Evolutionary conservation across 2,797 vertebrate species (phyloP).

Genomic region (Platyrinchus mystaceus): DNA sequence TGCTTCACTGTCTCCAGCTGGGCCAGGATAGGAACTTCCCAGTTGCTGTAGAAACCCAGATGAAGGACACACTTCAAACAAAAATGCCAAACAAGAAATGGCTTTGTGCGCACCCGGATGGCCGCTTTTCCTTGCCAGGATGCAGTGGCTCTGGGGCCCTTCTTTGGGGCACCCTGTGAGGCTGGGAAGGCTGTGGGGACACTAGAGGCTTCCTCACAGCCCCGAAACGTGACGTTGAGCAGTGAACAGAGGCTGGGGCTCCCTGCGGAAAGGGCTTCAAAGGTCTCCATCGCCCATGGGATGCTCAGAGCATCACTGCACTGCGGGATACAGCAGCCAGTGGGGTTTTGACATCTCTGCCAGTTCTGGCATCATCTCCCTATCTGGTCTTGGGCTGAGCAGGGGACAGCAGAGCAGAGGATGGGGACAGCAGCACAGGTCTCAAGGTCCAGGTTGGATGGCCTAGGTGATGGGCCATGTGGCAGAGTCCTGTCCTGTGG

Average conservation of each 20-base stretch:
- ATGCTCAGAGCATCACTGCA: neutral
- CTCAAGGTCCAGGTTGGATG: neutral
- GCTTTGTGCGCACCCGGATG: neutral
- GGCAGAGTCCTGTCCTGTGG: accelerated
- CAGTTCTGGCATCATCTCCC: neutral
- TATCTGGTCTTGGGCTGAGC: neutral
- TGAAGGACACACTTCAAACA: slow-evolving; percentile 40
- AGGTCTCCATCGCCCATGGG: neutral
- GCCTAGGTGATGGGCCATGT: accelerated
- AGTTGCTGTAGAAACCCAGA: slow-evolving; percentile 53
- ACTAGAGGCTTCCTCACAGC: neutral
- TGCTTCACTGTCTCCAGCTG: neutral
- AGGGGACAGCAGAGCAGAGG: neutral
- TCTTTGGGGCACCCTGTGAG: neutral
- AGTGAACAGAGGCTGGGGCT: accelerated
- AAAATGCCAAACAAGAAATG: slow-evolving; percentile 15
- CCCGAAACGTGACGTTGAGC: accelerated
- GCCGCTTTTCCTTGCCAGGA: neutral
- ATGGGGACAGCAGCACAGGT: neutral
- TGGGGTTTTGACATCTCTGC: neutral
- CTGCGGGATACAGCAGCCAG: neutral
- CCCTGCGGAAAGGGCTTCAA: neutral
- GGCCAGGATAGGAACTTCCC: slow-evolving; percentile 20
- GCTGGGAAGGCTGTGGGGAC: accelerated
- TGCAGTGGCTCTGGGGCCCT: neutral